Evolutionary conservation across 2,888 invertebrate species (phyloP).

Genomic region (Parnassius glacialis): DNA sequence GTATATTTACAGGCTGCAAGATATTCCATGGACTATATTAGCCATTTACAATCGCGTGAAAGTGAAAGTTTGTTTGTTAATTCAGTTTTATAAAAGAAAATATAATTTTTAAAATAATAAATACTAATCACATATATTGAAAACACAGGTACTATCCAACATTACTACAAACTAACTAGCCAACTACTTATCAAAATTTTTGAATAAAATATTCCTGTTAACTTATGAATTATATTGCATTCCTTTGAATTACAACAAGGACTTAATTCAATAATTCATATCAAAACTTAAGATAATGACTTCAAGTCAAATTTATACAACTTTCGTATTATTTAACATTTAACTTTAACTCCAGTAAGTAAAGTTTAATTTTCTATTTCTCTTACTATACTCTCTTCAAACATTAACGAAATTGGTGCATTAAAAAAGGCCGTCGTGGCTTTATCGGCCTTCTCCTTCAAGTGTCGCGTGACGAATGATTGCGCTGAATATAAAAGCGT

Average conservation of each 20-base stretch:
- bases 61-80: too few species aligned
- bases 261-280: not conserved
- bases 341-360: not conserved
- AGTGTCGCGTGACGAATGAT: conserved; percentile 1
- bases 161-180: too few species aligned
- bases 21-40: too few species aligned
- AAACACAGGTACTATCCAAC: too few species aligned
- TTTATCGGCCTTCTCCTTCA: conserved; percentile 2
- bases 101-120: too few species aligned
- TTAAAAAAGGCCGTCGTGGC: not conserved
- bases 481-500: not conserved
- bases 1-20: too few species aligned
- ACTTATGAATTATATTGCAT: too few species aligned
- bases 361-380: not conserved
- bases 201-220: too few species aligned
- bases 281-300: not conserved
- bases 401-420: not conserved
- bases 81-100: too few species aligned
- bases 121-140: too few species aligned
- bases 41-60: too few species aligned
- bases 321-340: not conserved
- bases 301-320: not conserved
- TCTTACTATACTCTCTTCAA: not conserved
- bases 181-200: too few species aligned
- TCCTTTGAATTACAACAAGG: not conserved